Percentiles rank a stretch among this genome's conserved stretches.
Conservation (phyloP, 2,797 vertebrate species). For the Microctenopoma stevenorrisi region DNA sequence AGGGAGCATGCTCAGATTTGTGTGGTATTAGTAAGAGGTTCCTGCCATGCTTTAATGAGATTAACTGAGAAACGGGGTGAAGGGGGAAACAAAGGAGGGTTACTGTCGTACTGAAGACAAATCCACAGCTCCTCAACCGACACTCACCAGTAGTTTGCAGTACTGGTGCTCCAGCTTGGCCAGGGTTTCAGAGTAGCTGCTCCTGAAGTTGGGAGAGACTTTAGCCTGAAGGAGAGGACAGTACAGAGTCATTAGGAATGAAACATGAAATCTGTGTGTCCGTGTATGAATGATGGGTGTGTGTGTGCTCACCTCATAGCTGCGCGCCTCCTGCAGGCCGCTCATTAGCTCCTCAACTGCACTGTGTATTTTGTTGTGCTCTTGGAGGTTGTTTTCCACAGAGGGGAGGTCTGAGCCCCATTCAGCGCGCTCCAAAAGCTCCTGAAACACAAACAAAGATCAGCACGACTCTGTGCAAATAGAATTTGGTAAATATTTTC, state of each 20-base stretch:
- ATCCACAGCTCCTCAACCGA: neutral
- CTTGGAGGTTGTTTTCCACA: slow-evolving; percentile 92
- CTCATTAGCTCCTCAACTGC: slow-evolving; percentile 91
- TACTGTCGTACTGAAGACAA: neutral
- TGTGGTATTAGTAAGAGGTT: slow-evolving; percentile 29
- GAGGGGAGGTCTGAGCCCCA: slow-evolving; percentile 95
- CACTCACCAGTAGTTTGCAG: slow-evolving; percentile 95
- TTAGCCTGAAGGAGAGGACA: slow-evolving; percentile 80
- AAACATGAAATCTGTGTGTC: neutral
- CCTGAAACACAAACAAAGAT: slow-evolving; percentile 73
- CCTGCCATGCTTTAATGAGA: slow-evolving; percentile 61
- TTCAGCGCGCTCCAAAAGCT: slow-evolving; percentile 91
- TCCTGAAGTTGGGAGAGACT: slow-evolving; percentile 92
- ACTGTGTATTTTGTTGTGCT: slow-evolving; percentile 88
- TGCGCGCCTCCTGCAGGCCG: slow-evolving; percentile 91
- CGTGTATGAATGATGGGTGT: neutral
- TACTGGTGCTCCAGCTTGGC: slow-evolving; percentile 96
- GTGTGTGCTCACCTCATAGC: slow-evolving; percentile 85
- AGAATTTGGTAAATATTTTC: no score
- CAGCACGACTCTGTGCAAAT: neutral
- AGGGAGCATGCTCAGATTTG: slow-evolving; percentile 45
- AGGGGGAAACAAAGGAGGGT: slow-evolving; percentile 38
- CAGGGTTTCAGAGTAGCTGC: slow-evolving; percentile 92
- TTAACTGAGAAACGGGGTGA: slow-evolving; percentile 49
- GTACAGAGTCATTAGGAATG: neutral